Conservation (phyloP, 2,888 invertebrate genomes). For the Acronicta alni region DNA sequence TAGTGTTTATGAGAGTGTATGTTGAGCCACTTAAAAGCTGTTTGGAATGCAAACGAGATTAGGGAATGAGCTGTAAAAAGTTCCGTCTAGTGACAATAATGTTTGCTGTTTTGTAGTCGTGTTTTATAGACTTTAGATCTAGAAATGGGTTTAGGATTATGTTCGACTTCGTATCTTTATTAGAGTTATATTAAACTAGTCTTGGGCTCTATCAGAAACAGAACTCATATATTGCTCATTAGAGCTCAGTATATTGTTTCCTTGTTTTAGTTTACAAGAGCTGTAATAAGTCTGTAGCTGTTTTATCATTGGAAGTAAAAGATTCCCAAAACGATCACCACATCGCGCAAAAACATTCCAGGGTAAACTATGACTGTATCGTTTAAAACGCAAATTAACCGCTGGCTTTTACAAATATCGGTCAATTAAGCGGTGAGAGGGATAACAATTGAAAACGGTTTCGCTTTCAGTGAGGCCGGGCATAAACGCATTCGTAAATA, state of each 20-base stretch:
- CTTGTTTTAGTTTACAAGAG: too few relatives aligned
- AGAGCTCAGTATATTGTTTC: too few relatives aligned
- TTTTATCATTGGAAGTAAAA: too few relatives aligned
- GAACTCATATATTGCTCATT: too few relatives aligned
- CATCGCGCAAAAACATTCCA: slow-evolving; percentile 19
- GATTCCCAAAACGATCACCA: neutral
- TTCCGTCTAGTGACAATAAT: slow-evolving; percentile 40
- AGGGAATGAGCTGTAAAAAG: slow-evolving; percentile 47
- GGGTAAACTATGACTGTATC: slow-evolving; percentile 28
- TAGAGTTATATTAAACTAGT: too few relatives aligned
- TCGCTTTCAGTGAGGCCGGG: slow-evolving; percentile 80
- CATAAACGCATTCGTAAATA: slow-evolving; percentile 82
- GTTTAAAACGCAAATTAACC: slow-evolving; percentile 68
- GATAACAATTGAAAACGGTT: slow-evolving; percentile 87
- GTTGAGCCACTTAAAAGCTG: slow-evolving; percentile 41
- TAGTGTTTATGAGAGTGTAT: slow-evolving; percentile 43
- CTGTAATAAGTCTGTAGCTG: too few relatives aligned
- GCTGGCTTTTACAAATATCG: slow-evolving; percentile 84
- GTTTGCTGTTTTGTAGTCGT: slow-evolving; percentile 24
- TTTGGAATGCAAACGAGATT: slow-evolving; percentile 54
- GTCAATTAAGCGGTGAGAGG: slow-evolving; percentile 83
- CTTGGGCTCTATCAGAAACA: too few relatives aligned
- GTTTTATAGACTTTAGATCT: slow-evolving; percentile 13
- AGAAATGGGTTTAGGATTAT: slow-evolving; percentile 1
- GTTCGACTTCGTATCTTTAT: neutral